Percentiles rank a stretch among this genome's conserved stretches.
Evolutionary conservation across 2,888 invertebrate species (phyloP).

Genomic region (Linnaemya tessellans): DNA sequence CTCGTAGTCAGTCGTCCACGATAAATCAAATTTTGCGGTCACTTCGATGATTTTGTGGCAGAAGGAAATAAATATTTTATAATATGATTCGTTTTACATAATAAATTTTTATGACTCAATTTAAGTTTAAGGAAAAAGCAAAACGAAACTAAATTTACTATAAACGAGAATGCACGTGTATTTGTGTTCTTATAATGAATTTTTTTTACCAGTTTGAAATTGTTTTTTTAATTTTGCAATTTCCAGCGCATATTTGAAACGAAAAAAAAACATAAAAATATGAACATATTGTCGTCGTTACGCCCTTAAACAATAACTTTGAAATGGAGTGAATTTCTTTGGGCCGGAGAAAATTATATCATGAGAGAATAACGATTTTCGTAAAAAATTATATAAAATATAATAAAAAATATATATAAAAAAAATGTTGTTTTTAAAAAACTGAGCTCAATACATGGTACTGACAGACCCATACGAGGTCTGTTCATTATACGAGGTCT

Average conservation of each 20-base stretch:
- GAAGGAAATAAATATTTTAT: conserved; percentile 24
- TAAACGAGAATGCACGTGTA: neutral
- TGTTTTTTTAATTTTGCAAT: neutral
- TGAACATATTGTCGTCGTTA: conserved; percentile 56
- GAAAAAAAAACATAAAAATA: too few species aligned
- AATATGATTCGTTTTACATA: conserved; percentile 70
- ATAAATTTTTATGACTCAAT: conserved; percentile 80
- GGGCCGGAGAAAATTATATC: neutral
- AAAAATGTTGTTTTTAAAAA: too few species aligned
- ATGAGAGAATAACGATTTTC: too few species aligned
- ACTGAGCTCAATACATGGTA: too few species aligned
- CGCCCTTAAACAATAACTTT: conserved; percentile 36
- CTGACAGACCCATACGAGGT: too few species aligned
- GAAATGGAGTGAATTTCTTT: neutral
- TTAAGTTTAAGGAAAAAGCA: neutral
- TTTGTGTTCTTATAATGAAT: neutral
- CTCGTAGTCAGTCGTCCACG: neutral
- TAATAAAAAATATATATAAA: neutral
- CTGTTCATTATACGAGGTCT: too few species aligned
- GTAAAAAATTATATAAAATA: neutral
- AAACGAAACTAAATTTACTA: conserved; percentile 36
- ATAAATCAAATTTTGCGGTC: conserved; percentile 10
- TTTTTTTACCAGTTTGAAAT: conserved; percentile 18
- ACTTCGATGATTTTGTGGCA: conserved; percentile 7
- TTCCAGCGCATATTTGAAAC: conserved; percentile 1